Percentiles rank a stretch among this genome's conserved stretches.
phyloP scores from a whole-genome alignment of 1,140 invertebrate species.

The Drosophila mayri region DNA sequence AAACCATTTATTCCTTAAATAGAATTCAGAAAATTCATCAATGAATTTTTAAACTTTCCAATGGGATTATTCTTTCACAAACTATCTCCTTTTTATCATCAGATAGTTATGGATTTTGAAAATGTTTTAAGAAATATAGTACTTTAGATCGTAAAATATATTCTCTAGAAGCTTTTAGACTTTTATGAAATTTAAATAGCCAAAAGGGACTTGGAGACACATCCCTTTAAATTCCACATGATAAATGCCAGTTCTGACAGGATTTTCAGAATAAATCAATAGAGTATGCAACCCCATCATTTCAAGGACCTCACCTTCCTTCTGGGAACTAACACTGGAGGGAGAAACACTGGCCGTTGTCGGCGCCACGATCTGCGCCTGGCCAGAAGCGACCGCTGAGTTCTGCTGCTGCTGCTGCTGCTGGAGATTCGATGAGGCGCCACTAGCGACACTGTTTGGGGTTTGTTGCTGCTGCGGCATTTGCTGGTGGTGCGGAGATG shows the following conservation, averaged over 20 bases:
- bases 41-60: neutral
- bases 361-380: conserved; percentile 84
- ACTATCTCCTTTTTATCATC: neutral
- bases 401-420: conserved; percentile 80
- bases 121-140: neutral
- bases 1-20: neutral
- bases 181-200: neutral
- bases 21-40: no score
- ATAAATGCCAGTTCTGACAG: neutral
- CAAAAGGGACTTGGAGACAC: neutral
- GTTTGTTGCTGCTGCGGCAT: conserved; percentile 75
- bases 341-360: conserved; percentile 85
- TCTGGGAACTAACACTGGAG: conserved; percentile 85
- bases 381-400: conserved; percentile 76
- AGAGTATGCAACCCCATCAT: neutral
- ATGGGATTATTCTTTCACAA: neutral
- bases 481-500: conserved; percentile 79
- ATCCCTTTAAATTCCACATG: neutral
- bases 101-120: neutral
- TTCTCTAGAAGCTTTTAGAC: neutral
- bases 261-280: neutral
- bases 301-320: conserved; percentile 75
- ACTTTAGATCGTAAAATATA: neutral
- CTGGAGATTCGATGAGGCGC: conserved; percentile 69
- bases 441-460: conserved; percentile 68